Percentiles rank a stretch among this genome's conserved stretches.
These are phyloP conservation scores for Anabacerthia variegaticeps DNA, from an alignment of 2,797 vertebrate species.

Conservation along the genomic window DNA sequence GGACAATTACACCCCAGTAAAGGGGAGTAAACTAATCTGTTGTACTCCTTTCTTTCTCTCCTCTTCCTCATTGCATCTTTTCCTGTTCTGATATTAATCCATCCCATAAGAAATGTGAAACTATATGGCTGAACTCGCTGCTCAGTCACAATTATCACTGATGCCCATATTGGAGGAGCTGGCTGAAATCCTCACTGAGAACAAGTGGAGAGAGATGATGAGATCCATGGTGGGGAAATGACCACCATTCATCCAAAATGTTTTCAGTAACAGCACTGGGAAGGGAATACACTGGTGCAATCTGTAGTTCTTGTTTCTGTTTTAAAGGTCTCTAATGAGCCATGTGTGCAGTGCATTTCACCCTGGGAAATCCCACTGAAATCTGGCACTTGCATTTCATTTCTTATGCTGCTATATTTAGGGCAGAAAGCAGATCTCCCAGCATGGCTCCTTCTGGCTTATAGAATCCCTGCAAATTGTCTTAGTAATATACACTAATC, in stretches of 20 bases:
- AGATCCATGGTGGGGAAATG: constrained; percentile 26
- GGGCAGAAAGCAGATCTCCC: constrained; percentile 61
- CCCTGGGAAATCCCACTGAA: constrained; percentile 68
- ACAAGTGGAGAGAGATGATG: not conserved
- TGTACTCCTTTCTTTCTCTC: not conserved
- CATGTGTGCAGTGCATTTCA: constrained; percentile 44
- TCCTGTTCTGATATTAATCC: not conserved
- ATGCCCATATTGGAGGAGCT: not conserved
- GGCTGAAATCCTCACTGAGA: not conserved
- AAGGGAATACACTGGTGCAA: constrained; percentile 28
- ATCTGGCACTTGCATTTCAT: constrained; percentile 53
- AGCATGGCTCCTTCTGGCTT: constrained; percentile 53
- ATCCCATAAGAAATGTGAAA: not conserved
- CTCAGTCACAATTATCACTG: not conserved
- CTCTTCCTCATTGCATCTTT: not conserved
- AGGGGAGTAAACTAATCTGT: not conserved
- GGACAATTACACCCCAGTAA: not conserved
- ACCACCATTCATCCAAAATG: constrained; percentile 37
- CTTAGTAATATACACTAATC: constrained; percentile 48
- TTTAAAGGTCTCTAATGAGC: constrained; percentile 62
- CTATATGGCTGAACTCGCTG: not conserved
- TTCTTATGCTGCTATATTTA: constrained; percentile 53
- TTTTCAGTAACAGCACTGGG: not conserved
- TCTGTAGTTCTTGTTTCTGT: constrained; percentile 21
- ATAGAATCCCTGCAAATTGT: constrained; percentile 48